A percentile compares a stretch with the other conserved stretches of the same genome.
Conservation (phyloP, 2,888 invertebrate genomes). For the Polymixis flavicincta region DNA sequence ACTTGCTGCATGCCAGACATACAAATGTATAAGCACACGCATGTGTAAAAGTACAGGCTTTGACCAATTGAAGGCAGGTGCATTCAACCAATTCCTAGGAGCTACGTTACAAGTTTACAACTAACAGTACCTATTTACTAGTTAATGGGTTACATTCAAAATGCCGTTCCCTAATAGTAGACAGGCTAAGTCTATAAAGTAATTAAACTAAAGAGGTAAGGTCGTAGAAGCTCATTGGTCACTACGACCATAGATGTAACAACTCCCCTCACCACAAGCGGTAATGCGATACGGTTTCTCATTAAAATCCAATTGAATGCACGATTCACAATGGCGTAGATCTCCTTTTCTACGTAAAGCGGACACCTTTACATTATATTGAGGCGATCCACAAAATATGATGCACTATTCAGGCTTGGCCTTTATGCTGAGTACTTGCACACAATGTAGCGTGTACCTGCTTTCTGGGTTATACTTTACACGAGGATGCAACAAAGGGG, state of each 20-base stretch:
- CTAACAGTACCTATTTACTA: background rate
- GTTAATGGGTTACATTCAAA: background rate
- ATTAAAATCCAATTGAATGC: constrained; percentile 26
- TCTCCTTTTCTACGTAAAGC: constrained; percentile 32
- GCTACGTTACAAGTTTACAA: background rate
- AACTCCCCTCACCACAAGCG: background rate
- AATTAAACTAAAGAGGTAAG: constrained; percentile 13
- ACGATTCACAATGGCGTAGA: constrained; percentile 21
- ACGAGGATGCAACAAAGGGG: constrained; percentile 47
- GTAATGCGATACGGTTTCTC: constrained; percentile 23
- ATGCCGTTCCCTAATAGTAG: background rate
- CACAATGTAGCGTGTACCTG: constrained; percentile 55
- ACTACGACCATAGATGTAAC: constrained; percentile 22
- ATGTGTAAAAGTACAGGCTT: background rate
- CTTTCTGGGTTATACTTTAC: constrained; percentile 49
- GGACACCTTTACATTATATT: constrained; percentile 30
- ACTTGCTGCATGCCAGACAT: background rate
- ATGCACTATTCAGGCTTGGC: constrained; percentile 52
- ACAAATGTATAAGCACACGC: background rate
- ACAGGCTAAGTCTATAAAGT: background rate
- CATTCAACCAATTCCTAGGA: background rate
- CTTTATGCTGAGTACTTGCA: constrained; percentile 47
- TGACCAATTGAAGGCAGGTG: no score
- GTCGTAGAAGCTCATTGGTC: constrained; percentile 5
- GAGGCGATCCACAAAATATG: constrained; percentile 46